Percentiles rank a stretch among this genome's conserved stretches.
Evolutionary conservation across 2,797 vertebrate species (phyloP).

Genomic region (Microchirus variegatus): DNA sequence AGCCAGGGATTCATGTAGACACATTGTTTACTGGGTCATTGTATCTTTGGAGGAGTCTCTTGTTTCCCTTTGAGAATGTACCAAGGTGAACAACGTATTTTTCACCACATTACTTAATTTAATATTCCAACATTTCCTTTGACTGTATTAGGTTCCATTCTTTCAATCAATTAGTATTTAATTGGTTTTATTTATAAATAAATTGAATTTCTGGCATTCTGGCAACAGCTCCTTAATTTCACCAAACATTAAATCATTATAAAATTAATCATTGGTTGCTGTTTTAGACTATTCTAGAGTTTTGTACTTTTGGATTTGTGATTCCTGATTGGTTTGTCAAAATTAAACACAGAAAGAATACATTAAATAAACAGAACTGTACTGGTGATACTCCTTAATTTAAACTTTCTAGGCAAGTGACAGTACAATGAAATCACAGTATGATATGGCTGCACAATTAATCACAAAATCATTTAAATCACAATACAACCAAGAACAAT

Average conservation of each 20-base stretch:
- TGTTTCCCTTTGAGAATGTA: constrained; percentile 50
- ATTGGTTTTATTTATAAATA: too few species aligned
- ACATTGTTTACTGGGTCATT: constrained; percentile 64
- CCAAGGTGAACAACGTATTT: constrained; percentile 34
- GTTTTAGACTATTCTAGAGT: too few species aligned
- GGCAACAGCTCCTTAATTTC: too few species aligned
- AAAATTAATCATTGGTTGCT: too few species aligned
- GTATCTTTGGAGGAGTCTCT: constrained; percentile 53
- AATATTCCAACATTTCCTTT: constrained; percentile 15
- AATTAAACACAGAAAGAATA: constrained; percentile 37
- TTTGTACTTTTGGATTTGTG: constrained; percentile 2
- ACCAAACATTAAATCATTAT: too few species aligned
- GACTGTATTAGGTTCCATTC: not conserved
- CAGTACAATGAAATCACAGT: constrained; percentile 10
- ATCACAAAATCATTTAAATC: too few species aligned
- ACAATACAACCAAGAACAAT: too few species aligned
- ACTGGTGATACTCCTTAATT: too few species aligned
- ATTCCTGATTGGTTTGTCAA: constrained; percentile 30
- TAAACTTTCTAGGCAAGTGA: too few species aligned
- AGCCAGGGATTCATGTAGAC: constrained; percentile 60
- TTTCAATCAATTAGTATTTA: too few species aligned
- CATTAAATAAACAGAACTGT: constrained; percentile 32
- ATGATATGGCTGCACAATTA: not conserved
- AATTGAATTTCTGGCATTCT: too few species aligned
- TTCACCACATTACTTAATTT: constrained; percentile 1